A percentile compares a stretch with the other conserved stretches of the same genome.
Evolutionary conservation across 2,113 vertebrate genomes (phyloP).

Genomic region (Phalacrocorax carbo): DNA sequence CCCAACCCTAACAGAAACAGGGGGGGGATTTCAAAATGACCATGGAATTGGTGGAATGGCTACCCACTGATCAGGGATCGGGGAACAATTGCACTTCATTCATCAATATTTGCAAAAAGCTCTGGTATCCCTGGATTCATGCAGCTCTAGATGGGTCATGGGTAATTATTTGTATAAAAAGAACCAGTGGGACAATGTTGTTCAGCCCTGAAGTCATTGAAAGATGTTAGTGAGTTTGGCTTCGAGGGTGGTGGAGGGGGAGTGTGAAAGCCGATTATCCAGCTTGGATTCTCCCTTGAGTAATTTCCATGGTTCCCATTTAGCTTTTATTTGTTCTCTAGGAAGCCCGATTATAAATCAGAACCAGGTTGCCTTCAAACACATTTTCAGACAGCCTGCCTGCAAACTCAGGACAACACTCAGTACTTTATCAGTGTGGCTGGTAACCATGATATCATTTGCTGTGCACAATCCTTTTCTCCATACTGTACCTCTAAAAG

Average conservation of each 20-base stretch:
- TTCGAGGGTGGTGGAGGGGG: neutral
- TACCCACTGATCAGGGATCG: rapidly evolving
- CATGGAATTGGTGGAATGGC: neutral
- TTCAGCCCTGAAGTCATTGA: neutral
- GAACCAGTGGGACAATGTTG: neutral
- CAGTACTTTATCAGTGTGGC: neutral
- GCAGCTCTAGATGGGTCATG: neutral
- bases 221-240: neutral
- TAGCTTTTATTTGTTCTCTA: slow-evolving; percentile 30
- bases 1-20: neutral
- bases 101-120: neutral
- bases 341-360: slow-evolving; percentile 15
- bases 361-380: neutral
- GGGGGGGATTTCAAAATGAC: neutral
- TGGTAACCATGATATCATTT: neutral
- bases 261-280: slow-evolving; percentile 32
- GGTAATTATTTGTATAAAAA: neutral
- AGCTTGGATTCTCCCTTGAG: slow-evolving; percentile 20
- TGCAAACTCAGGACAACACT: neutral
- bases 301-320: neutral
- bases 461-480: neutral
- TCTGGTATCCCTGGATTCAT: neutral
- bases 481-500: neutral
- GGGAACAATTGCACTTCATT: neutral
- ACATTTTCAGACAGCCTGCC: neutral